phyloP scores from a whole-genome alignment of 2,888 invertebrate genomes.

The Xestia rhomboidea region DNA sequence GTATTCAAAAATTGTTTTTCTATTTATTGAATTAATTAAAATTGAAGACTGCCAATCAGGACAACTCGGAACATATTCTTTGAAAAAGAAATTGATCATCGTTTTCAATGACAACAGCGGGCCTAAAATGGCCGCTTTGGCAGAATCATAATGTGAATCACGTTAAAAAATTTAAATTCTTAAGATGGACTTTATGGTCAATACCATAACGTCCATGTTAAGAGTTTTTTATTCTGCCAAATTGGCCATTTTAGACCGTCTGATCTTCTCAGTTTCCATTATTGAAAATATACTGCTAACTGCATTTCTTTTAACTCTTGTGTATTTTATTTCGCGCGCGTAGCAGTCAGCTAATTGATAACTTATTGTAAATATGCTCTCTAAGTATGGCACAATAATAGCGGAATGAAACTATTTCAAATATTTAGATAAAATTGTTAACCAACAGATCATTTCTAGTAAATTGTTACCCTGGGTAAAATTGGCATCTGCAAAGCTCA shows the following conservation, averaged over 20 bases:
- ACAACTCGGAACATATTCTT: slow-evolving; percentile 7
- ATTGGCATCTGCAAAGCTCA: slow-evolving; percentile 32
- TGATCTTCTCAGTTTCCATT: not conserved
- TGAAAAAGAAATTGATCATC: not conserved
- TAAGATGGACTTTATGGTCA: too few relatives aligned
- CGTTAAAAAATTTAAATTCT: too few relatives aligned
- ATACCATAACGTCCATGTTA: too few relatives aligned
- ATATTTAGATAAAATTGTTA: not conserved
- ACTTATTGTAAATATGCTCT: slow-evolving; percentile 31
- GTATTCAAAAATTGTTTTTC: not conserved
- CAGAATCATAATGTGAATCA: too few relatives aligned
- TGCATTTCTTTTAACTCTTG: slow-evolving; percentile 27
- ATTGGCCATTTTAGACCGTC: too few relatives aligned
- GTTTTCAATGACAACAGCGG: not conserved
- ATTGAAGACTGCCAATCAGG: slow-evolving; percentile 17
- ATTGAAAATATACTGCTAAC: slow-evolving; percentile 3
- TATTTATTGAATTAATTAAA: slow-evolving; percentile 6
- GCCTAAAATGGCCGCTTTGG: too few relatives aligned
- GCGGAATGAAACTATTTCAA: not conserved
- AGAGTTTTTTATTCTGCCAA: too few relatives aligned
- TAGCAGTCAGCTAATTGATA: not conserved
- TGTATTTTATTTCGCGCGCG: not conserved
- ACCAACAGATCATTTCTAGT: not conserved
- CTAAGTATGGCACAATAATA: slow-evolving; percentile 14
- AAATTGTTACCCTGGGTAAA: not conserved